Conservation (phyloP, 2,888 invertebrate species). For the Lasioglossum figueresi region DNA sequence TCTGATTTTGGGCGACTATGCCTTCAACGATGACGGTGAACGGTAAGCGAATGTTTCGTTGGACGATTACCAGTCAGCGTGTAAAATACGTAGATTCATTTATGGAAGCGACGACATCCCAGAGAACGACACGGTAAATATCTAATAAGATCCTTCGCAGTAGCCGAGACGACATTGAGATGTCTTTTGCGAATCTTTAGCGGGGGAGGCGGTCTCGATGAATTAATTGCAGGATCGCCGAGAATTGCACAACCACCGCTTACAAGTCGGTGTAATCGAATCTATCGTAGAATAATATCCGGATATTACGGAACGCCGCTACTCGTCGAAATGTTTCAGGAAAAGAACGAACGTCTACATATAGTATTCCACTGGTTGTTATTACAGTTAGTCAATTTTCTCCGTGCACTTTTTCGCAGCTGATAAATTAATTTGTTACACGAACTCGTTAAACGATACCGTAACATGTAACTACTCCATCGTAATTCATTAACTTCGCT, state of each 20-base stretch:
- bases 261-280: neutral
- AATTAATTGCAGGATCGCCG: slow-evolving; percentile 15
- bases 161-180: neutral
- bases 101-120: neutral
- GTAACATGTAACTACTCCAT: too few species aligned
- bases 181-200: neutral
- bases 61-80: neutral
- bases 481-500: neutral
- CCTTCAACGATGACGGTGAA: slow-evolving; percentile 91
- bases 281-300: neutral
- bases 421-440: slow-evolving; percentile 7
- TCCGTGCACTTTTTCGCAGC: neutral
- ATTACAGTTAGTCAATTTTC: neutral
- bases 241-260: neutral
- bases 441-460: neutral
- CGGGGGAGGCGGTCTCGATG: neutral
- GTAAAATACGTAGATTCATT: neutral
- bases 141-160: neutral
- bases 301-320: neutral
- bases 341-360: too few species aligned
- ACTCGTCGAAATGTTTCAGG: neutral
- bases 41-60: slow-evolving; percentile 86
- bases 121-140: neutral
- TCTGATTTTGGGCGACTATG: slow-evolving; percentile 91
- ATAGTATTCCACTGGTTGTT: neutral